These are phyloP conservation scores for Drosophila sp. DNA, from an alignment of 1,140 invertebrate species.

Conservation along the genomic window DNA sequence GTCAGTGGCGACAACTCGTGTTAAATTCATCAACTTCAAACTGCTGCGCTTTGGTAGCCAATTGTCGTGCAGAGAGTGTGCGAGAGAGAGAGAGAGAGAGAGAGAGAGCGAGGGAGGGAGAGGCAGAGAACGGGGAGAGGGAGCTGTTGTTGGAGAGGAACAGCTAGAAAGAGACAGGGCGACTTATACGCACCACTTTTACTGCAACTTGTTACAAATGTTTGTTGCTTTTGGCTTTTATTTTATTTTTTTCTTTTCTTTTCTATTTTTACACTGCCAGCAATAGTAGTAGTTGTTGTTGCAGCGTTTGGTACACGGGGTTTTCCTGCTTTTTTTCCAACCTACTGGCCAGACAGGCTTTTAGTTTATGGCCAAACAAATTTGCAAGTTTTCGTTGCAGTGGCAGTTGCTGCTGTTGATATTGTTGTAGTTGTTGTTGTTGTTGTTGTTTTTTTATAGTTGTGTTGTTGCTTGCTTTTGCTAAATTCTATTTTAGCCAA, in stretches of 20 bases:
- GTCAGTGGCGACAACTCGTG: constrained; percentile 61
- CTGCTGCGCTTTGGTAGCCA: constrained; percentile 44
- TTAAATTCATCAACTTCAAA: constrained; percentile 49
- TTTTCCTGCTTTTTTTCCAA: constrained; percentile 47
- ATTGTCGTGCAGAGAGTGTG: not conserved
- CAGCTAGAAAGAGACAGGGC: not conserved
- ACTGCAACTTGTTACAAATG: constrained; percentile 65
- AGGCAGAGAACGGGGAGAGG: not conserved
- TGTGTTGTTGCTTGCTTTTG: constrained; percentile 25
- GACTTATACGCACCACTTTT: constrained; percentile 55
- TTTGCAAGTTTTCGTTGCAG: constrained; percentile 39
- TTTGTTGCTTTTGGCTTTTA: constrained; percentile 42
- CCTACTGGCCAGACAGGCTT: constrained; percentile 48
- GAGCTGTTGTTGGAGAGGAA: not conserved
- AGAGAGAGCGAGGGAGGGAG: not conserved
- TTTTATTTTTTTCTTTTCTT: constrained; percentile 30
- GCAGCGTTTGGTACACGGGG: constrained; percentile 21
- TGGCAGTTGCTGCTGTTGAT: not conserved
- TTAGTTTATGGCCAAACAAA: constrained; percentile 45
- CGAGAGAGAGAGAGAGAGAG: not conserved
- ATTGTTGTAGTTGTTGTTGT: constrained; percentile 1
- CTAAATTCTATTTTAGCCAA: constrained; percentile 70
- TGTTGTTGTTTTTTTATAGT: not conserved
- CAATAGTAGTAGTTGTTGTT: constrained; percentile 14
- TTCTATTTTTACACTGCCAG: constrained; percentile 12